A percentile compares a stretch with the other conserved stretches of the same genome.
Evolutionary conservation across 1,140 invertebrate genomes (phyloP).

Genomic region (Drosophila sproati): DNA sequence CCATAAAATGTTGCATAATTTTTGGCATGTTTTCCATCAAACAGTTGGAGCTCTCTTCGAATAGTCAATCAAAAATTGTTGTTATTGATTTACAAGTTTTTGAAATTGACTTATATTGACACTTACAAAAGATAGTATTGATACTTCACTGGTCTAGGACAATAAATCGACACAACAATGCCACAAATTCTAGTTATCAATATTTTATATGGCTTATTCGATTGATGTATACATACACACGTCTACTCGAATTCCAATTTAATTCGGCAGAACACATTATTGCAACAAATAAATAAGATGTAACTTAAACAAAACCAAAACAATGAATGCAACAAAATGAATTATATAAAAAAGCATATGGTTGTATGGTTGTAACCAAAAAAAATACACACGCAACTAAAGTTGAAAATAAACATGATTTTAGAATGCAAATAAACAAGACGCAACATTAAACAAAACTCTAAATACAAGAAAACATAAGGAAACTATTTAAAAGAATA

Average conservation of each 20-base stretch:
- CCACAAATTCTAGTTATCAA: constrained; percentile 19
- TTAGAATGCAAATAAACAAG: constrained; percentile 22
- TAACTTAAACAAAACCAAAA: not conserved
- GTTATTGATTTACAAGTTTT: not conserved
- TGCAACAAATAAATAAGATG: not conserved
- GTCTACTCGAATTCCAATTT: not conserved
- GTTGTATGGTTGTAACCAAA: constrained; percentile 30
- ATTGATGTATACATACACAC: not conserved
- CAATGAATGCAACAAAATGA: constrained; percentile 13
- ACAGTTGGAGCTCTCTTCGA: constrained; percentile 1
- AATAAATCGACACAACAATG: constrained; percentile 32
- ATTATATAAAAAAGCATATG: constrained; percentile 36
- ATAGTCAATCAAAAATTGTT: not conserved
- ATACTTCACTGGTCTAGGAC: constrained; percentile 36
- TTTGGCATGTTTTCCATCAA: not conserved
- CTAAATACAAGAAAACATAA: constrained; percentile 18
- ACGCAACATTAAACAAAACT: constrained; percentile 3
- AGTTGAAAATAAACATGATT: constrained; percentile 15
- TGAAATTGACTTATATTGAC: not conserved
- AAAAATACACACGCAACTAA: constrained; percentile 5
- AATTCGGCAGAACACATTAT: constrained; percentile 3
- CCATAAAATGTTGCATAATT: too few relatives aligned
- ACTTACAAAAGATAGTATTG: not conserved
- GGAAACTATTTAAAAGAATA: constrained; percentile 21
- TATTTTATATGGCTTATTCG: constrained; percentile 19